Percentiles rank a stretch among this genome's conserved stretches.
phyloP scores from a whole-genome alignment of 2,888 invertebrate species.

The Therioaphis trifolii region DNA sequence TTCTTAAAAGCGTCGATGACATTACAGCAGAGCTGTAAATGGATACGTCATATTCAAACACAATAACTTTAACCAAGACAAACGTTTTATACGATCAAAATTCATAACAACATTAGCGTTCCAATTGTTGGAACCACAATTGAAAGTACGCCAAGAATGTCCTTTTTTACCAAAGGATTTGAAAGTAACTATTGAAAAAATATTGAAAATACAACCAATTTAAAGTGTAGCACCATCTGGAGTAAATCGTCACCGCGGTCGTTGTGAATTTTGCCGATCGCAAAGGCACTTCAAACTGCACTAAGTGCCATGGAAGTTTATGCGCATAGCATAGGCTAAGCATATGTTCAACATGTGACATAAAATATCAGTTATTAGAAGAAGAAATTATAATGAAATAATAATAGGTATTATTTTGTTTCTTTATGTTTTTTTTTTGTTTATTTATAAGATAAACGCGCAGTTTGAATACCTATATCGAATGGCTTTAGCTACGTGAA shows the following conservation, averaged over 20 bases:
- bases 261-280: slow-evolving; percentile 29
- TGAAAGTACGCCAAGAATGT: slow-evolving; percentile 17
- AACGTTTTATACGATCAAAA: not conserved
- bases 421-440: no score
- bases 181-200: slow-evolving; percentile 28
- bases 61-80: slow-evolving; percentile 36
- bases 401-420: not conserved
- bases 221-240: not conserved
- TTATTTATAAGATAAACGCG: no score
- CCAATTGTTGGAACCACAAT: slow-evolving; percentile 25
- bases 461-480: no score
- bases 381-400: not conserved
- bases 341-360: slow-evolving; percentile 28
- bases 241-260: slow-evolving; percentile 25
- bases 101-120: not conserved
- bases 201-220: slow-evolving; percentile 8
- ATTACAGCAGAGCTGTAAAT: no score
- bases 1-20: no score
- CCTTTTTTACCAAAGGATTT: slow-evolving; percentile 20
- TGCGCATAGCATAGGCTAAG: slow-evolving; percentile 30
- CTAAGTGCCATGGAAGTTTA: not conserved
- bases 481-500: no score
- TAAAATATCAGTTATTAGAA: slow-evolving; percentile 20
- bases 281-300: slow-evolving; percentile 27
- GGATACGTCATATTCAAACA: slow-evolving; percentile 20